Evolutionary conservation across 1,140 invertebrate species (phyloP).

Genomic region (Scaptomyza montana): DNA sequence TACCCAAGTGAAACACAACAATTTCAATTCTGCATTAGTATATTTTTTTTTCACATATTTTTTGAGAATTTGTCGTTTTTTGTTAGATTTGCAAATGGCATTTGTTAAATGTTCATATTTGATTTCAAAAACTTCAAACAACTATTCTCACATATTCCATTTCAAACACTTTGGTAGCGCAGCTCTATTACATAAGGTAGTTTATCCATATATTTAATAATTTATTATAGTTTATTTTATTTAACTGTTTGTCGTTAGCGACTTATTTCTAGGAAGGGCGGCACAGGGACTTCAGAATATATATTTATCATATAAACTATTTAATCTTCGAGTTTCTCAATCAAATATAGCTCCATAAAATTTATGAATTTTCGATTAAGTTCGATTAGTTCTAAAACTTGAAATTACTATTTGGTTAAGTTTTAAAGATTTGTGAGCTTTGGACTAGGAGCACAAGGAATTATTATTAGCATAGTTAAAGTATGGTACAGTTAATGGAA

Average conservation of each 20-base stretch:
- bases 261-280: constrained; percentile 46
- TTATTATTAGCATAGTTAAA: constrained; percentile 34
- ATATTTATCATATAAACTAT: constrained; percentile 2
- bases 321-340: not conserved
- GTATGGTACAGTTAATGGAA: constrained; percentile 47
- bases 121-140: constrained; percentile 39
- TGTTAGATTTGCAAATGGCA: constrained; percentile 52
- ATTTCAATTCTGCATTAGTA: constrained; percentile 65
- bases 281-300: constrained; percentile 31
- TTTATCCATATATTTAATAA: constrained; percentile 30
- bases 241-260: constrained; percentile 44
- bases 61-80: constrained; percentile 42
- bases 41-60: constrained; percentile 61
- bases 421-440: not conserved
- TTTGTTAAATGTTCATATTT: constrained; percentile 38
- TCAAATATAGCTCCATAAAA: constrained; percentile 1
- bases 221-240: constrained; percentile 31
- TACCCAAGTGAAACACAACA: constrained; percentile 8
- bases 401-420: constrained; percentile 3
- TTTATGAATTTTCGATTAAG: constrained; percentile 2
- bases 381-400: constrained; percentile 36
- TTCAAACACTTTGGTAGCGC: constrained; percentile 41
- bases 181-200: constrained; percentile 37
- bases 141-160: constrained; percentile 30
- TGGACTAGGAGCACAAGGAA: not conserved